Evolutionary conservation across 2,888 invertebrate genomes (phyloP).

Genomic region (Stratiomys singularior): DNA sequence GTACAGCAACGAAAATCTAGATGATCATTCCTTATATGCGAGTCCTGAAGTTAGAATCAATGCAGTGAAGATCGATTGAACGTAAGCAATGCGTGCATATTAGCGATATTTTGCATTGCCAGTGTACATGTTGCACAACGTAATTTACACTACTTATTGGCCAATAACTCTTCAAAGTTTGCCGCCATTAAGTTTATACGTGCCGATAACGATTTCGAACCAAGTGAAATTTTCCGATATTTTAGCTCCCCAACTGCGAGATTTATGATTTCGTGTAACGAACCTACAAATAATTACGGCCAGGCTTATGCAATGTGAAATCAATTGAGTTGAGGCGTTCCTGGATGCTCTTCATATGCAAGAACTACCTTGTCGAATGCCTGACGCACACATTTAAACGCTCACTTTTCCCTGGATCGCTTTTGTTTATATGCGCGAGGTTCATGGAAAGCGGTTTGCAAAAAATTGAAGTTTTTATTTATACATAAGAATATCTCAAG

Average conservation of each 20-base stretch:
- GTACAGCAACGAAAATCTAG: too few relatives aligned
- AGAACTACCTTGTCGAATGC: slow-evolving; percentile 22
- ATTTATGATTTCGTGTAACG: slow-evolving; percentile 44
- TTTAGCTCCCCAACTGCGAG: slow-evolving; percentile 29
- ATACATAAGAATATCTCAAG: neutral
- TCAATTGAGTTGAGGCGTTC: slow-evolving; percentile 37
- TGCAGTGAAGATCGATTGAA: too few relatives aligned
- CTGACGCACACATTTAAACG: neutral
- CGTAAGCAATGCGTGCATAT: slow-evolving; percentile 18
- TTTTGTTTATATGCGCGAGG: neutral
- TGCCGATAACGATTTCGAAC: slow-evolving; percentile 28
- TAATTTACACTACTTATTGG: slow-evolving; percentile 41
- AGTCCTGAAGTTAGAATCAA: too few relatives aligned
- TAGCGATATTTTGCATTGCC: slow-evolving; percentile 28
- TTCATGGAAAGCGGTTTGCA: neutral
- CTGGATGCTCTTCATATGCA: slow-evolving; percentile 15
- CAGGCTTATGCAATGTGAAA: slow-evolving; percentile 31
- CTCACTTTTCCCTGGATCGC: neutral
- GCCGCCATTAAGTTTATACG: slow-evolving; percentile 17
- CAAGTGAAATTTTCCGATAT: slow-evolving; percentile 15
- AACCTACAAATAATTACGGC: slow-evolving; percentile 42
- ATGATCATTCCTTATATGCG: too few relatives aligned
- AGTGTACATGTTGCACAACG: slow-evolving; percentile 36
- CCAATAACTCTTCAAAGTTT: slow-evolving; percentile 34
- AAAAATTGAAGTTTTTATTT: neutral